A percentile compares a stretch with the other conserved stretches of the same genome.
phyloP scores from a whole-genome alignment of 2,797 vertebrate genomes.

The Natrix natrix region DNA sequence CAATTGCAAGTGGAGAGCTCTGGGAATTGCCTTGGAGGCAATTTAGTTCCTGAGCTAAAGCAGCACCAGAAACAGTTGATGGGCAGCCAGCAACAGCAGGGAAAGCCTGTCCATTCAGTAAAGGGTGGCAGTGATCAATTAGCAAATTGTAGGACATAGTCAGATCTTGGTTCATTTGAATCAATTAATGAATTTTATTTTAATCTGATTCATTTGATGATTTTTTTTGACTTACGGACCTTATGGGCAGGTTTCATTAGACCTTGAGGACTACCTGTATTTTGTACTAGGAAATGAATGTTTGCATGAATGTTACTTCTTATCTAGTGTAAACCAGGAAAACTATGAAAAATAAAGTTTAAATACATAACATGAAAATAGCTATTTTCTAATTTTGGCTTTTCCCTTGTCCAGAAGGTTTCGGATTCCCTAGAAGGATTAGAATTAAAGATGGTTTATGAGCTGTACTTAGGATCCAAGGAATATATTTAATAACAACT shows the following conservation, averaged over 20 bases:
- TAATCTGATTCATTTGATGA: background rate
- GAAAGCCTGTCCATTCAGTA: background rate
- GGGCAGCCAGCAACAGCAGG: accelerated
- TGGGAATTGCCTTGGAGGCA: background rate
- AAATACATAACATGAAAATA: background rate
- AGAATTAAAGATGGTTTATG: background rate
- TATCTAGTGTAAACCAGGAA: background rate
- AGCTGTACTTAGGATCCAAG: background rate
- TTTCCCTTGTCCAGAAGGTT: background rate
- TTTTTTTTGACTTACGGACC: background rate
- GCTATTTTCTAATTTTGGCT: background rate
- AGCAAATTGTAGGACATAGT: background rate
- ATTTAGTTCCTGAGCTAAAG: background rate
- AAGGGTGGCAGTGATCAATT: background rate
- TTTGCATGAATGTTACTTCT: background rate
- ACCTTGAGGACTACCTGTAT: too few relatives aligned
- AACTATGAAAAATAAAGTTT: background rate
- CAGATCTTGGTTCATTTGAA: too few relatives aligned
- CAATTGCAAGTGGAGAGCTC: background rate
- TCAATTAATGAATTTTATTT: background rate
- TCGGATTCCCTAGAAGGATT: background rate
- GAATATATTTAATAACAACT: background rate
- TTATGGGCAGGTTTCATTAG: background rate
- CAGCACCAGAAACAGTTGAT: background rate
- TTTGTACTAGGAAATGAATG: background rate